Percentiles rank a stretch among this genome's conserved stretches.
These are phyloP conservation scores for Lordiphosa andalusiaca DNA, from an alignment of 2,888 invertebrate species.

Conservation along the genomic window DNA sequence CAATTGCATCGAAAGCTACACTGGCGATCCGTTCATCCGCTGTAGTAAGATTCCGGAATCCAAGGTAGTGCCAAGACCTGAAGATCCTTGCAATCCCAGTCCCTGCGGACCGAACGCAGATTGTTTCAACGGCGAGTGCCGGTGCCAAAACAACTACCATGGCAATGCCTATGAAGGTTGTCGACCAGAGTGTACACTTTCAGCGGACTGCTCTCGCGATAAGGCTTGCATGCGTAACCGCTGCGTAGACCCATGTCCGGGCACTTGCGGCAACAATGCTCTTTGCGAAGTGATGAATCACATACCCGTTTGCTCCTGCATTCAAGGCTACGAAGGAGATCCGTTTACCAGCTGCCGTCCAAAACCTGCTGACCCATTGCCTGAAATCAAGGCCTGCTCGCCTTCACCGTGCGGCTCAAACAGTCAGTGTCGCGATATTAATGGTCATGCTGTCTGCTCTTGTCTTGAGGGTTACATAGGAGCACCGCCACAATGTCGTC, in stretches of 20 bases:
- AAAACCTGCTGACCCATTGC: conserved; percentile 82
- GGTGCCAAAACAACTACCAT: conserved; percentile 88
- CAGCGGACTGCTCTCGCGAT: conserved; percentile 88
- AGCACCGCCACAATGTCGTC: conserved; percentile 90
- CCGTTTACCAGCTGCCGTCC: conserved; percentile 86
- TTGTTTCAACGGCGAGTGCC: conserved; percentile 90
- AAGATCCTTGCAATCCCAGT: conserved; percentile 90
- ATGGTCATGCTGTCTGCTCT: conserved; percentile 88
- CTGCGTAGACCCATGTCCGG: conserved; percentile 88
- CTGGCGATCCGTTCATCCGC: conserved; percentile 83
- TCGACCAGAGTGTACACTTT: conserved; percentile 89
- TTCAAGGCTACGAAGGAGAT: conserved; percentile 89
- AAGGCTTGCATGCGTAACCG: conserved; percentile 88
- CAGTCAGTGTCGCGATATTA: conserved; percentile 86
- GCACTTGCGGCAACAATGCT: conserved; percentile 90
- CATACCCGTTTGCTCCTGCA: conserved; percentile 89
- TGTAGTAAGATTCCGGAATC: conserved; percentile 83
- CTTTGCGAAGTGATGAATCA: conserved; percentile 90
- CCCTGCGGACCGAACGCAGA: conserved; percentile 93
- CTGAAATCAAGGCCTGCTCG: conserved; percentile 83
- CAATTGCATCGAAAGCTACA: conserved; percentile 85
- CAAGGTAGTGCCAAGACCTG: conserved; percentile 78
- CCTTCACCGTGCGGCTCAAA: conserved; percentile 90
- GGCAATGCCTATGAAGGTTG: conserved; percentile 90
- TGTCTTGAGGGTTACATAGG: conserved; percentile 89